Conservation (phyloP, 2,113 vertebrate genomes). For the Platysteira castanea region DNA sequence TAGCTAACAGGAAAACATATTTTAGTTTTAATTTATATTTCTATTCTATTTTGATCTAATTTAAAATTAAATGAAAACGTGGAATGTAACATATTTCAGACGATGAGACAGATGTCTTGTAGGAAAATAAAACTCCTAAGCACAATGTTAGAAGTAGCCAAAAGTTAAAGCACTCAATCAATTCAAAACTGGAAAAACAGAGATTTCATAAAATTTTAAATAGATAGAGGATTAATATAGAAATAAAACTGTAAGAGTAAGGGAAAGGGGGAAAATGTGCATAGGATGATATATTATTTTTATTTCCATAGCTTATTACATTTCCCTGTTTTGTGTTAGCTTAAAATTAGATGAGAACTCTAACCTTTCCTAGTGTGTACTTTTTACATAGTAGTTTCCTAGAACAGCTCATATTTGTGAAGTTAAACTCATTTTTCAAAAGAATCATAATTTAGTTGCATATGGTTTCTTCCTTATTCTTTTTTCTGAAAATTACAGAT, state of each 20-base stretch:
- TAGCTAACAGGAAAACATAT: not conserved
- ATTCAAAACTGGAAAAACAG: not conserved
- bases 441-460: not conserved
- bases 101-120: not conserved
- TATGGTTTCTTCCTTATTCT: not conserved
- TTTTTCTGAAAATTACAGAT: not conserved
- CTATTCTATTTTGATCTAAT: not conserved
- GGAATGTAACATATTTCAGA: not conserved
- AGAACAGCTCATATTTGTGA: fast-evolving
- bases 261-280: fast-evolving
- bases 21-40: not conserved
- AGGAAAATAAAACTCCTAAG: not conserved
- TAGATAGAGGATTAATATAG: not conserved
- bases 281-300: not conserved
- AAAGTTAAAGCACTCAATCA: not conserved
- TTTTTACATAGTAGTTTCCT: not conserved
- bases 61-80: not conserved
- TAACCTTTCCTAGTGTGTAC: not conserved
- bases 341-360: not conserved
- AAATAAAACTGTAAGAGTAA: not conserved
- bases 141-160: not conserved
- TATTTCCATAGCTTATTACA: not conserved
- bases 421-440: not conserved
- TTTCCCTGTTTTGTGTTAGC: not conserved
- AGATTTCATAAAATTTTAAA: not conserved